Base-by-base conservation (phyloP, 2,888 invertebrate genomes). In the Acanthosepion esculentum region DNA sequence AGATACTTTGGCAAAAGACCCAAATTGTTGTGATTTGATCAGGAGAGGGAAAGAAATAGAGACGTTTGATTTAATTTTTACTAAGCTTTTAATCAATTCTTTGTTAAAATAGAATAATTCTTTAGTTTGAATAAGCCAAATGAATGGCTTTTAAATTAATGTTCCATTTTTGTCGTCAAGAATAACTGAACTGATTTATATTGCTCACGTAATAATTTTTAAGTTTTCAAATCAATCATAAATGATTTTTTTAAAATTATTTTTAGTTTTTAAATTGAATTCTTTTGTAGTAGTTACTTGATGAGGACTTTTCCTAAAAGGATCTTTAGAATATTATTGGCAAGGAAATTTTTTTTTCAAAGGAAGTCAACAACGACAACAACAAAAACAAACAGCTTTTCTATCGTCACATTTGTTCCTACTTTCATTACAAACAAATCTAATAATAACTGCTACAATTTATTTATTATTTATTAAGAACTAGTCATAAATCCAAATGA, bases 161-260 rank as follows among this genome's bases (percentile, higher is more conserved):
- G 33, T n/a, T 78, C n/a, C 12, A 78, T 78, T 78, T 78, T 78
- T 78, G 18, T 78, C 78, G 33, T 78, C n/a, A n/a, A 78, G n/a
- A 78, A 78, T 78, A 78, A 78, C 78, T 15, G 4, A 78, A 59
- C 59, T 59, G 59, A 59, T 59, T 59, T 59, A 23, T 59, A 23
- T 59, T 59, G 59, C 59, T 20, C 59, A 59, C 26, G 23, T 59
- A 59, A 23, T 59, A 7, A 23, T 59, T 59, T 59, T 59, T 23
- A 59, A 59, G 59, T 78, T 78, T 78, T 78, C 29, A 78, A 78
- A 15, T 78, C n/a, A 78, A 33, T 78, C 78, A 78, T n/a, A 78
- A 78, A 78, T 78, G 78, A 78, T 23, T n/a, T n/a, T 78, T 78
- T n/a, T 78, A n/a, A n/a, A n/a, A 78, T 78, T n/a, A 64, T 78